Evolutionary conservation across 2,888 invertebrate genomes (phyloP).

Genomic region (Baccha elongata): DNA sequence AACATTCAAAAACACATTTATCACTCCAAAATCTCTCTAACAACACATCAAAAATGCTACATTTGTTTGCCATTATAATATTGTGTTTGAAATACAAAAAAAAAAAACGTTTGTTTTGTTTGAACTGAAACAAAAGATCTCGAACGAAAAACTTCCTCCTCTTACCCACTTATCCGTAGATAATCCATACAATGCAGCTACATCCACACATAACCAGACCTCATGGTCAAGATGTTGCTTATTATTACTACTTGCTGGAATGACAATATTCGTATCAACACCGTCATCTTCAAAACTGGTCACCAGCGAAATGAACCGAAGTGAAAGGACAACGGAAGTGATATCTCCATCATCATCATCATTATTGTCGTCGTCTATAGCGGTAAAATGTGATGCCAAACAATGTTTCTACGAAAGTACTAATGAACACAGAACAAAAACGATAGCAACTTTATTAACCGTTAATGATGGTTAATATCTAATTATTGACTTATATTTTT

Average conservation of each 20-base stretch:
- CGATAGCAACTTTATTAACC: slow-evolving; percentile 49
- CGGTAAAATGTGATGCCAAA: background rate
- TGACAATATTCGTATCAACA: slow-evolving; percentile 49
- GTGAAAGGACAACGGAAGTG: slow-evolving; percentile 3
- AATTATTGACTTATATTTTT: slow-evolving; percentile 23
- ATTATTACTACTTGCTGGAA: slow-evolving; percentile 51
- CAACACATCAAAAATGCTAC: slow-evolving; percentile 38
- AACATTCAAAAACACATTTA: slow-evolving; percentile 38
- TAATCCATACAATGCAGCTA: slow-evolving; percentile 77
- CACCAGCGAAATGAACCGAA: slow-evolving; percentile 17
- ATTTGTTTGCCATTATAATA: slow-evolving; percentile 45
- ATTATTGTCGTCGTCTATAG: background rate
- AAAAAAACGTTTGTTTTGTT: slow-evolving; percentile 52
- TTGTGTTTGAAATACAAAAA: slow-evolving; percentile 38
- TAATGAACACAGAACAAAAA: slow-evolving; percentile 51
- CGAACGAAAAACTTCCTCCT: slow-evolving; percentile 65
- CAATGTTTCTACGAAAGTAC: slow-evolving; percentile 10
- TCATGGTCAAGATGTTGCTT: slow-evolving; percentile 61
- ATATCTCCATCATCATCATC: slow-evolving; percentile 7
- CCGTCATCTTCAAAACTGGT: slow-evolving; percentile 43
- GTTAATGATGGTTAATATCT: slow-evolving; percentile 55
- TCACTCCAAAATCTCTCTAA: slow-evolving; percentile 72
- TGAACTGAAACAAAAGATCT: slow-evolving; percentile 59
- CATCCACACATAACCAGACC: slow-evolving; percentile 58
- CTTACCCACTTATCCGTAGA: slow-evolving; percentile 76